Evolutionary conservation across 2,797 vertebrate species (phyloP).

Genomic region (Botia almorhae): DNA sequence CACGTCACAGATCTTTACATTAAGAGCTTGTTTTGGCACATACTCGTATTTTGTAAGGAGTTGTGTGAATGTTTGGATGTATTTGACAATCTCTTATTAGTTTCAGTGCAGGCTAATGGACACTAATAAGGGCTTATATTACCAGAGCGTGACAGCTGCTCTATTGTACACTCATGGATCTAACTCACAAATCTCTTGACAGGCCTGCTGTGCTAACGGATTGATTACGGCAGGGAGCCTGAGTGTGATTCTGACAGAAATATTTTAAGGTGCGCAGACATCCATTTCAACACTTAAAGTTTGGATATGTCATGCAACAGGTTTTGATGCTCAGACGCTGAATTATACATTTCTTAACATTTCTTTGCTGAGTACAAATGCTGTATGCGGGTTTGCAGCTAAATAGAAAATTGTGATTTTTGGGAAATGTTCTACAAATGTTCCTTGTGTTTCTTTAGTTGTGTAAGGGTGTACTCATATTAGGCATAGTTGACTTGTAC

Average conservation of each 20-base stretch:
- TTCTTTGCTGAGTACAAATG: slow-evolving; percentile 52
- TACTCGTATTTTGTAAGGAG: slow-evolving; percentile 68
- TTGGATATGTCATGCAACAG: slow-evolving; percentile 55
- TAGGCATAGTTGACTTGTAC: too few species aligned
- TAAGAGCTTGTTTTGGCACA: slow-evolving; percentile 57
- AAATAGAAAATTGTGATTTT: too few species aligned
- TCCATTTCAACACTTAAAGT: slow-evolving; percentile 54
- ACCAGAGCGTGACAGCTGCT: slow-evolving; percentile 87
- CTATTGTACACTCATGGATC: slow-evolving; percentile 70
- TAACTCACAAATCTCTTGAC: slow-evolving; percentile 64
- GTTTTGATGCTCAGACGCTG: slow-evolving; percentile 46
- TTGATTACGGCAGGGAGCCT: slow-evolving; percentile 72
- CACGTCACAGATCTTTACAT: slow-evolving; percentile 26
- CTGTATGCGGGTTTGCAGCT: slow-evolving; percentile 29
- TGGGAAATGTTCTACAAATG: too few species aligned
- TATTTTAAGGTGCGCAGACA: slow-evolving; percentile 58
- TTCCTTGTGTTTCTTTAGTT: too few species aligned
- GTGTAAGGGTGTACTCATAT: too few species aligned
- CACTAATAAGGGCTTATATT: slow-evolving; percentile 91
- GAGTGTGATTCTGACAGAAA: slow-evolving; percentile 54
- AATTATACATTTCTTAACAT: slow-evolving; percentile 63
- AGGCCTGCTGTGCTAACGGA: slow-evolving; percentile 80
- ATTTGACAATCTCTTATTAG: slow-evolving; percentile 90
- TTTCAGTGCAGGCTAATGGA: slow-evolving; percentile 86
- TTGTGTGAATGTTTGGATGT: slow-evolving; percentile 84